Percentiles rank a stretch among this genome's conserved stretches.
Conservation (phyloP, 2,888 invertebrate genomes). For the Dryobota labecula region DNA sequence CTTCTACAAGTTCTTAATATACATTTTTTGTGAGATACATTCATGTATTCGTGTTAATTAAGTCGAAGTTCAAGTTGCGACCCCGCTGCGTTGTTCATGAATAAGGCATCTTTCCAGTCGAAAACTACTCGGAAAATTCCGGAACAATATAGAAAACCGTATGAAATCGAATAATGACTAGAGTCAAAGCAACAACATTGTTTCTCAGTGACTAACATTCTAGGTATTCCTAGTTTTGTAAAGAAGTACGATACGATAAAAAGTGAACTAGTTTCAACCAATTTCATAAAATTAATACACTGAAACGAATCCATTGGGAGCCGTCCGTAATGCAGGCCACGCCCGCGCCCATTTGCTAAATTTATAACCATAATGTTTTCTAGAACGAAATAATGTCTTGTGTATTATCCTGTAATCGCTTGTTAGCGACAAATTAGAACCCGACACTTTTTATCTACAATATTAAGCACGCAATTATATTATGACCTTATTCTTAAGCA, state of each 20-base stretch:
- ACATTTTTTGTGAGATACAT: background rate
- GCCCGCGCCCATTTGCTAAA: slow-evolving; percentile 51
- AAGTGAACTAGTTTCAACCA: slow-evolving; percentile 20
- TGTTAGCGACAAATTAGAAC: slow-evolving; percentile 8
- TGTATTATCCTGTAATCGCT: slow-evolving; percentile 38
- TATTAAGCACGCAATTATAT: slow-evolving; percentile 1
- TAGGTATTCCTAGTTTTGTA: background rate
- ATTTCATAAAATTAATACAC: slow-evolving; percentile 47
- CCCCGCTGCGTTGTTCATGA: slow-evolving; percentile 2
- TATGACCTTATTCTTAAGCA: slow-evolving; percentile 3
- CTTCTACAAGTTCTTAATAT: background rate
- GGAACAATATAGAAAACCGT: background rate
- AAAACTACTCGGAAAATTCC: background rate
- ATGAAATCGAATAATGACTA: background rate
- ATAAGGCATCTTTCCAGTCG: background rate
- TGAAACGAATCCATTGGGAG: slow-evolving; percentile 57
- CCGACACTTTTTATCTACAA: slow-evolving; percentile 7
- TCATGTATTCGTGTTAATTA: slow-evolving; percentile 13
- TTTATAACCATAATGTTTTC: slow-evolving; percentile 51
- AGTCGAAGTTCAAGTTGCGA: slow-evolving; percentile 1
- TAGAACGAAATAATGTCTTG: slow-evolving; percentile 34
- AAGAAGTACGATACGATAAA: background rate
- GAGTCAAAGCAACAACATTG: background rate
- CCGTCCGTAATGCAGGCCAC: slow-evolving; percentile 48
- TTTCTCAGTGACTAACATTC: background rate